phyloP scores from a whole-genome alignment of 2,797 vertebrate genomes.

The Coluber constrictor region DNA sequence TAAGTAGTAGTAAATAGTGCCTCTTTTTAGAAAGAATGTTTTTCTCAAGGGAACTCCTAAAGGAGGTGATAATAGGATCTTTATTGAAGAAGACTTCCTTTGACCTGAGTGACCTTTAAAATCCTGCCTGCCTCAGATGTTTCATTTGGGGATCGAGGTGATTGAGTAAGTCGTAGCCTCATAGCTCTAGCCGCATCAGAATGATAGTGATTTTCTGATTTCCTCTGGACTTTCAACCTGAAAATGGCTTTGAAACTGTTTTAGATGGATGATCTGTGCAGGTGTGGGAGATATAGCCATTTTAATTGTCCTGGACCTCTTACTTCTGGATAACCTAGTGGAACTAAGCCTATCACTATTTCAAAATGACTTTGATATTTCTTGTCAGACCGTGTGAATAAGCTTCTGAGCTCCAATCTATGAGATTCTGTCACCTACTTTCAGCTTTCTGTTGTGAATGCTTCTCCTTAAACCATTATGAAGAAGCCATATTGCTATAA shows the following conservation, averaged over 20 bases:
- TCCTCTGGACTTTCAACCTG: not conserved
- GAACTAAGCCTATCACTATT: not conserved
- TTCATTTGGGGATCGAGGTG: not conserved
- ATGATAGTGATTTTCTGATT: not conserved
- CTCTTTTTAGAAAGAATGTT: not conserved
- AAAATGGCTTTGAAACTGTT: not conserved
- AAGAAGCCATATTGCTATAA: not conserved
- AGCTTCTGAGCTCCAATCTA: not conserved
- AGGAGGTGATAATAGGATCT: not conserved
- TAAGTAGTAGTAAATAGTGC: not conserved
- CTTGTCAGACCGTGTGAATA: not conserved
- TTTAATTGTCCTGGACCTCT: not conserved
- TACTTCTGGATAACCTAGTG: not conserved
- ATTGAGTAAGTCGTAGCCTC: not conserved
- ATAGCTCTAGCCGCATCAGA: not conserved
- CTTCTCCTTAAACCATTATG: not conserved
- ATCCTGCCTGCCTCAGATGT: not conserved
- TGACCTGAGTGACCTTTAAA: not conserved
- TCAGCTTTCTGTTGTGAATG: not conserved
- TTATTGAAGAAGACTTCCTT: not conserved
- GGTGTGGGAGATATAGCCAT: not conserved
- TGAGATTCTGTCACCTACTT: not conserved
- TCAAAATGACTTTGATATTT: not conserved
- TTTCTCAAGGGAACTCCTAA: not conserved
- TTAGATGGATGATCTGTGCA: not conserved